A percentile compares a stretch with the other conserved stretches of the same genome.
phyloP scores from a whole-genome alignment of 2,888 invertebrate genomes.

The Parthenolecanium corni region DNA sequence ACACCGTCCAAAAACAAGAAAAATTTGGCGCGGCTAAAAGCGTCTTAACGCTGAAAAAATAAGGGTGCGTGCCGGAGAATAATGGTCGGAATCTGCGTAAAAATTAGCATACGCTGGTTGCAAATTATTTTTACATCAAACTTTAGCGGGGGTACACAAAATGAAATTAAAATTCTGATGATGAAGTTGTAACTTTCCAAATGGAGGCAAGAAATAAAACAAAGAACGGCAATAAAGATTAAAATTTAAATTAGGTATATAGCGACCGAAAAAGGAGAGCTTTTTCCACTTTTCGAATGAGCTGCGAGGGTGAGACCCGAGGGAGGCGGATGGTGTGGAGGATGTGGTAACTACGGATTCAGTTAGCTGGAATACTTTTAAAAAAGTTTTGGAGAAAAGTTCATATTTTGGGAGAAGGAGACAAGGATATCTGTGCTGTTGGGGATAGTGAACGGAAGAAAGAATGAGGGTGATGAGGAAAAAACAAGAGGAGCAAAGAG shows the following conservation, averaged over 20 bases:
- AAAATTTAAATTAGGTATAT: conserved; percentile 28
- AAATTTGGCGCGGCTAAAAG: too few species aligned
- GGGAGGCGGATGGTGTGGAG: too few species aligned
- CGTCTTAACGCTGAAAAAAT: too few species aligned
- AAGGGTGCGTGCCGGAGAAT: too few species aligned
- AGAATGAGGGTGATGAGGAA: too few species aligned
- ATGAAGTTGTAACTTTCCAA: conserved; percentile 6
- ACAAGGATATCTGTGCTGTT: conserved; percentile 25
- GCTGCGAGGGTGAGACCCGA: too few species aligned
- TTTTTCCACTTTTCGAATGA: conserved; percentile 24
- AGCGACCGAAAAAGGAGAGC: conserved; percentile 26
- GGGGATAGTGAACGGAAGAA: too few species aligned
- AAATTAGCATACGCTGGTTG: too few species aligned
- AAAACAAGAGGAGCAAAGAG: too few species aligned
- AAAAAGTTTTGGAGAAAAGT: conserved; percentile 28
- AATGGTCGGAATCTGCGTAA: too few species aligned
- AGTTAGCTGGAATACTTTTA: conserved; percentile 25
- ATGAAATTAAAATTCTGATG: conserved; percentile 7
- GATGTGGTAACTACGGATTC: too few species aligned
- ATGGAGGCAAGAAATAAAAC: conserved; percentile 23
- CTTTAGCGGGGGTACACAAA: background rate
- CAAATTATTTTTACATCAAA: conserved; percentile 1
- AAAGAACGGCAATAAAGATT: conserved; percentile 27
- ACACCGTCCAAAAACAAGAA: too few species aligned
- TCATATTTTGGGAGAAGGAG: conserved; percentile 12